Conservation (phyloP, 1,140 invertebrate species). For the Rhysida immarginata region DNA sequence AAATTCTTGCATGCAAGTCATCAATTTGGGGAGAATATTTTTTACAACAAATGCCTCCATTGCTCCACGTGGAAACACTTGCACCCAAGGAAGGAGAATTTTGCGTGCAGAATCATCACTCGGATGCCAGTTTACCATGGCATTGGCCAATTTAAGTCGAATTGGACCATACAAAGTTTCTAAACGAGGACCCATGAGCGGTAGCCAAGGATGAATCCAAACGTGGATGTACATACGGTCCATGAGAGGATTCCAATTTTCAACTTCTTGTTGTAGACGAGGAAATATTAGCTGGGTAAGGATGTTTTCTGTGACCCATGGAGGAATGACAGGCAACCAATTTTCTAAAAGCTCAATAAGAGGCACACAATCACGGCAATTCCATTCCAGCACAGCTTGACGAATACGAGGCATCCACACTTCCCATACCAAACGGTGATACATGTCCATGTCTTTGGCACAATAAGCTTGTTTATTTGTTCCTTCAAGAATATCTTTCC, state of each 20-base stretch:
- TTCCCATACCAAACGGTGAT: constrained; percentile 71
- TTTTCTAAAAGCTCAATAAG: constrained; percentile 62
- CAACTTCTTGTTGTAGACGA: constrained; percentile 57
- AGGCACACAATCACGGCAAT: constrained; percentile 49
- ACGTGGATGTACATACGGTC: constrained; percentile 86
- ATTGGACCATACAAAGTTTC: constrained; percentile 83
- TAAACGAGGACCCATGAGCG: constrained; percentile 50
- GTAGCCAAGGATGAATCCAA: constrained; percentile 94
- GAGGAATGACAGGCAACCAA: constrained; percentile 65
- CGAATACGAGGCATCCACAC: constrained; percentile 71
- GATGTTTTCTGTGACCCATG: constrained; percentile 68
- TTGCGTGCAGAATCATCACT: constrained; percentile 76
- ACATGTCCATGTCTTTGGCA: constrained; percentile 43
- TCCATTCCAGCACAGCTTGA: constrained; percentile 55
- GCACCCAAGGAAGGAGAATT: constrained; percentile 85
- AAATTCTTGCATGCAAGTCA: constrained; percentile 48
- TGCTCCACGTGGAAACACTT: constrained; percentile 61
- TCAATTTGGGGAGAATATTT: constrained; percentile 82
- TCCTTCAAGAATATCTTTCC: constrained; percentile 26
- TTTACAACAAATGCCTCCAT: constrained; percentile 72
- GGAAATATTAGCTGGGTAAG: constrained; percentile 67
- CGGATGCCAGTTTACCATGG: constrained; percentile 79
- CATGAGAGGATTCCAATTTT: constrained; percentile 84
- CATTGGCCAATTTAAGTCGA: constrained; percentile 72
- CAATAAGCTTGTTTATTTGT: neutral